phyloP scores from a whole-genome alignment of 2,113 vertebrate species.

The Bagarius yarrelli region DNA sequence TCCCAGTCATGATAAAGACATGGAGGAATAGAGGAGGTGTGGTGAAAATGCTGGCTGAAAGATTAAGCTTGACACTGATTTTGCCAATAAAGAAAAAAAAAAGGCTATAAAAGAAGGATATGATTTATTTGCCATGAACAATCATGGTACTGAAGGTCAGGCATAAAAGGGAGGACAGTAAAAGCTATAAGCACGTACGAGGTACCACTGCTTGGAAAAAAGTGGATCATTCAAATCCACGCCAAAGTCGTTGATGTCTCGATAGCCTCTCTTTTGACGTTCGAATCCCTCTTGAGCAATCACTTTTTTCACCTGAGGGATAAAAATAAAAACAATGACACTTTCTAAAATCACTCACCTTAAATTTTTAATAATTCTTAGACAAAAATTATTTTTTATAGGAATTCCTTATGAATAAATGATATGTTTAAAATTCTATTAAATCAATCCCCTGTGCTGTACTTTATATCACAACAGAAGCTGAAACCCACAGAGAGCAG shows the following conservation, averaged over 20 bases:
- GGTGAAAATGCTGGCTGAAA: background rate
- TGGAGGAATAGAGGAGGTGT: slow-evolving; percentile 25
- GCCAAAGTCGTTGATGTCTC: slow-evolving; percentile 87
- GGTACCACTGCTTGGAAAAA: slow-evolving; percentile 97
- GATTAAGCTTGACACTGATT: background rate
- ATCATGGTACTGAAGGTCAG: slow-evolving; percentile 58
- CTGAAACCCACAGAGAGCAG: slow-evolving; percentile 27
- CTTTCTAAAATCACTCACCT: background rate
- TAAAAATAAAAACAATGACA: slow-evolving; percentile 5
- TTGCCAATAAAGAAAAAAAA: slow-evolving; percentile 41
- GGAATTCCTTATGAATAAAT: background rate
- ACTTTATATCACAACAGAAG: slow-evolving; percentile 18
- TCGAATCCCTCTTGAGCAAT: slow-evolving; percentile 88
- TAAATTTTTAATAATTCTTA: background rate
- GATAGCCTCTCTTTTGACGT: slow-evolving; percentile 90
- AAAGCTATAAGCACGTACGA: slow-evolving; percentile 78
- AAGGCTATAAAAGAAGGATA: slow-evolving; percentile 23
- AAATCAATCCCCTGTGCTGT: slow-evolving; percentile 8
- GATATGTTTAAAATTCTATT: background rate
- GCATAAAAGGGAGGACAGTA: slow-evolving; percentile 40
- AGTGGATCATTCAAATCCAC: slow-evolving; percentile 95
- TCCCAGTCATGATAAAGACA: slow-evolving; percentile 52
- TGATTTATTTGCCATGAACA: slow-evolving; percentile 2
- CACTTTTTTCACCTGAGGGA: slow-evolving; percentile 82
- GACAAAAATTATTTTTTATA: background rate